Evolutionary conservation across 2,113 vertebrate genomes (phyloP).

Genomic region (Myxocyprinus asiaticus): DNA sequence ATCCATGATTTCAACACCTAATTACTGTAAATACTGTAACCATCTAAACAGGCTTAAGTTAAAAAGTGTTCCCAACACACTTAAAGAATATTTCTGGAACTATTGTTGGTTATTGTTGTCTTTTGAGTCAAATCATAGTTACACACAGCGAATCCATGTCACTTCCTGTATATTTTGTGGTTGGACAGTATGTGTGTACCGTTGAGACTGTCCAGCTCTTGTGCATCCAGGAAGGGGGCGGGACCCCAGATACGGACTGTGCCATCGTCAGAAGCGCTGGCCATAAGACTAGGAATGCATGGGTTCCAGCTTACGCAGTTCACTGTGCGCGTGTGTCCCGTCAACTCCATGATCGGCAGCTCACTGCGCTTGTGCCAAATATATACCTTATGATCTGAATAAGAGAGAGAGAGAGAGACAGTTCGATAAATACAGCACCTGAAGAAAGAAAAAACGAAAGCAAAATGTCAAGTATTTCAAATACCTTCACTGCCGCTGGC

Average conservation of each 20-base stretch:
- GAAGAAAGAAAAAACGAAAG: background rate
- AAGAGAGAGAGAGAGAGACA: background rate
- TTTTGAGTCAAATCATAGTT: no score
- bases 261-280: slow-evolving; percentile 97
- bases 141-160: no score
- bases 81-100: no score
- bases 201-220: slow-evolving; percentile 88
- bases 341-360: slow-evolving; percentile 95
- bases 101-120: no score
- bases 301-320: slow-evolving; percentile 99
- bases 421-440: background rate
- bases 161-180: background rate
- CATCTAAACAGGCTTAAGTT: no score
- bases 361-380: slow-evolving; percentile 98
- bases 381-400: slow-evolving; percentile 98
- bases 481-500: slow-evolving; percentile 98
- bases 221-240: slow-evolving; percentile 89
- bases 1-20: no score
- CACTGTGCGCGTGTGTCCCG: slow-evolving; percentile 96
- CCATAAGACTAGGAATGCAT: slow-evolving; percentile 93
- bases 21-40: no score
- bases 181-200: slow-evolving; percentile 60
- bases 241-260: slow-evolving; percentile 99
- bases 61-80: no score
- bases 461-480: background rate